Percentiles rank a stretch among this genome's conserved stretches.
These are phyloP conservation scores for Forbesichthys papilliferus DNA, from an alignment of 2,113 vertebrate genomes.

Conservation along the genomic window DNA sequence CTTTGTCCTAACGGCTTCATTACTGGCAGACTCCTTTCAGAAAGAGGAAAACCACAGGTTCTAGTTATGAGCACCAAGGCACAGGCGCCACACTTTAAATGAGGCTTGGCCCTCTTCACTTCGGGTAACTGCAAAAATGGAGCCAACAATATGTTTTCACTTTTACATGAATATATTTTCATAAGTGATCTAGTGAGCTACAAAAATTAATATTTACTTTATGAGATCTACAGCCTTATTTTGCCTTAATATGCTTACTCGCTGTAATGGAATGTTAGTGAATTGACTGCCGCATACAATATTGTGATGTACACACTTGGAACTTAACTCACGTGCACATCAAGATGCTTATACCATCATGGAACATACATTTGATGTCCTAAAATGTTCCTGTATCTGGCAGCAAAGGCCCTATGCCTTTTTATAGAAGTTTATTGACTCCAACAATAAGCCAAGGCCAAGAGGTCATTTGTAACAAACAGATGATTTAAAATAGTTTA, in stretches of 20 bases:
- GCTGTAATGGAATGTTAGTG: conserved; percentile 42
- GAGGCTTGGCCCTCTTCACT: conserved; percentile 62
- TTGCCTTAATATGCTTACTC: conserved; percentile 34
- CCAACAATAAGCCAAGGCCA: conserved; percentile 12
- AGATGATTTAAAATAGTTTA: conserved; percentile 48
- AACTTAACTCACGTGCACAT: conserved; percentile 10
- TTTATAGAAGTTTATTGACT: conserved; percentile 51
- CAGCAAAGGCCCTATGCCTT: conserved; percentile 19
- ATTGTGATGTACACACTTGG: conserved; percentile 3
- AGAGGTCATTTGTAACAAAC: background rate
- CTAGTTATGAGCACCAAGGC: conserved; percentile 52
- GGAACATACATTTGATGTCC: conserved; percentile 34
- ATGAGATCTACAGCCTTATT: conserved; percentile 49
- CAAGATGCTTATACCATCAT: conserved; percentile 27
- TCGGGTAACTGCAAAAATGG: conserved; percentile 31
- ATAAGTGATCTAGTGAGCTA: conserved; percentile 51
- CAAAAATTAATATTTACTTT: conserved; percentile 57
- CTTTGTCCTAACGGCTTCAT: conserved; percentile 72
- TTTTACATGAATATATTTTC: conserved; percentile 63
- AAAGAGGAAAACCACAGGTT: conserved; percentile 54
- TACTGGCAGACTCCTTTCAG: conserved; percentile 52
- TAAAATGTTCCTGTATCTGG: conserved; percentile 56
- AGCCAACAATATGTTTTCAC: conserved; percentile 71
- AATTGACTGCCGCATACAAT: background rate
- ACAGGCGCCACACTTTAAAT: conserved; percentile 70